phyloP scores from a whole-genome alignment of 2,113 vertebrate species.

The Peromyscus leucopus region DNA sequence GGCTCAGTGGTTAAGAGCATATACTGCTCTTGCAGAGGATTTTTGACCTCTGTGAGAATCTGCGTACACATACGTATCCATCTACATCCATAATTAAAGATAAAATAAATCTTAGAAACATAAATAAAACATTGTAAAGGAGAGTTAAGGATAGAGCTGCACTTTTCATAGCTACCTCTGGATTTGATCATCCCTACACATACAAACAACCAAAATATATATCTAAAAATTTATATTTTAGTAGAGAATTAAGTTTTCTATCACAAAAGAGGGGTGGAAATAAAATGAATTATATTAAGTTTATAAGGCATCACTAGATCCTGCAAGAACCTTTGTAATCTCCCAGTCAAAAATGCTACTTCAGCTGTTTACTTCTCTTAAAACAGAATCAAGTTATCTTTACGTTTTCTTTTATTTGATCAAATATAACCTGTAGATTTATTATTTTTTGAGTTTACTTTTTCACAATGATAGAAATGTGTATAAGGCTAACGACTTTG shows the following conservation, averaged over 20 bases:
- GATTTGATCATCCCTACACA: background rate
- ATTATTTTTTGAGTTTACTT: slow-evolving; percentile 15
- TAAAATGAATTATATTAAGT: background rate
- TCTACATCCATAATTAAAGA: background rate
- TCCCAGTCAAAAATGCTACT: background rate
- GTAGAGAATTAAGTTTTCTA: background rate
- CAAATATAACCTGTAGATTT: background rate
- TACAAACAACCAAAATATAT: background rate
- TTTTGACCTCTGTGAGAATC: background rate
- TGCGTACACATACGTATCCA: background rate
- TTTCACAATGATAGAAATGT: background rate
- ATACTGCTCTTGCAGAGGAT: no score
- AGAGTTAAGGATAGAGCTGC: background rate
- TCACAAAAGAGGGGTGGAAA: background rate
- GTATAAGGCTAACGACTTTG: background rate
- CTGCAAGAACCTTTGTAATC: background rate
- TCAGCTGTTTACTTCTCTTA: background rate
- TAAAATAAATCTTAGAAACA: background rate
- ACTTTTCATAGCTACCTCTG: background rate
- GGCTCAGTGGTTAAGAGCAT: background rate
- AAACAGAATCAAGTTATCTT: background rate
- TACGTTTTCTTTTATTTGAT: slow-evolving; percentile 8
- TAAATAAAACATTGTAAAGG: background rate
- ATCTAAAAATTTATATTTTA: background rate
- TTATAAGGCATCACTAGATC: background rate